A percentile compares a stretch with the other conserved stretches of the same genome.
phyloP scores from a whole-genome alignment of 2,888 invertebrate species.

The Drosophila infuscata region DNA sequence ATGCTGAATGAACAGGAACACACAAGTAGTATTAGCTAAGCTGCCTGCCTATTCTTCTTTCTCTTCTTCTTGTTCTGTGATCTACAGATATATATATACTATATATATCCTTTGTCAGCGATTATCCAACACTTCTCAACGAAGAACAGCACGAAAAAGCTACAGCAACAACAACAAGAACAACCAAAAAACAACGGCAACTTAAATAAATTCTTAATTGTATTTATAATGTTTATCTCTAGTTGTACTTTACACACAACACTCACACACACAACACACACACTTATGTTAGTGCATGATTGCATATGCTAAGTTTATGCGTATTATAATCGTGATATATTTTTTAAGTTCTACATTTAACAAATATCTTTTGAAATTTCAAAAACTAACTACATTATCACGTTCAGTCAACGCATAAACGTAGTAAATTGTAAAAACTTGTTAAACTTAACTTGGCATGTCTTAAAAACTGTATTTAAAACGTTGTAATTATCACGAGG shows the following conservation, averaged over 20 bases:
- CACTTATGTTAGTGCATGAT: slow-evolving; percentile 36
- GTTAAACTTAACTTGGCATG: slow-evolving; percentile 35
- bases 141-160: background rate
- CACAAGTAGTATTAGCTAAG: slow-evolving; percentile 78
- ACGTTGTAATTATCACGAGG: slow-evolving; percentile 31
- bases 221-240: slow-evolving; percentile 41
- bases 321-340: slow-evolving; percentile 28
- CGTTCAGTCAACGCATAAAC: slow-evolving; percentile 20
- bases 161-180: slow-evolving; percentile 31
- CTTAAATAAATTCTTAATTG: slow-evolving; percentile 30
- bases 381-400: slow-evolving; percentile 8
- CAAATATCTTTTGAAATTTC: background rate
- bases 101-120: slow-evolving; percentile 12
- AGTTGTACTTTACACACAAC: slow-evolving; percentile 36
- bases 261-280: slow-evolving; percentile 29
- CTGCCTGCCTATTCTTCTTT: slow-evolving; percentile 17
- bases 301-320: slow-evolving; percentile 14
- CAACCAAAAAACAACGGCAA: slow-evolving; percentile 19
- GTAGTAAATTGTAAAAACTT: background rate
- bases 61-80: slow-evolving; percentile 38
- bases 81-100: slow-evolving; percentile 17
- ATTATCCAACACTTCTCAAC: slow-evolving; percentile 30
- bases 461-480: slow-evolving; percentile 17
- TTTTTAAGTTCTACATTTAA: background rate
- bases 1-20: slow-evolving; percentile 87